Evolutionary conservation across 2,113 vertebrate genomes (phyloP).

Genomic region (Cnemophilus loriae): DNA sequence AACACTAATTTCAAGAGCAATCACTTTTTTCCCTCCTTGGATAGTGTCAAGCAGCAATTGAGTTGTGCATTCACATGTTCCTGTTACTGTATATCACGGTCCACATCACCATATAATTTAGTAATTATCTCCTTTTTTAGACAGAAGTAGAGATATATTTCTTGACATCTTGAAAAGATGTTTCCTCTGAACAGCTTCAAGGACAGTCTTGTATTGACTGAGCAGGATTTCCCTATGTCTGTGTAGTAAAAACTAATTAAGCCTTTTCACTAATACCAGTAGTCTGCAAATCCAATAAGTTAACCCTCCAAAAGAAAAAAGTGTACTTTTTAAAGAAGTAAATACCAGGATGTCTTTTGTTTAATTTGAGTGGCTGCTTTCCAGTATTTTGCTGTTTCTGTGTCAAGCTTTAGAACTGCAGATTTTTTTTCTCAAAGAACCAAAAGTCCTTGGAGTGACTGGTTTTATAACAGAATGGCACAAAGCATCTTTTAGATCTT

Average conservation of each 20-base stretch:
- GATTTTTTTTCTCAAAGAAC: neutral
- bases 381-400: neutral
- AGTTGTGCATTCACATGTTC: neutral
- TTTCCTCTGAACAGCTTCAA: neutral
- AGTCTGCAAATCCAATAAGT: neutral
- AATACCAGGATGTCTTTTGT: neutral
- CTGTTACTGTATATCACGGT: neutral
- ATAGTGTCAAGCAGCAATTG: neutral
- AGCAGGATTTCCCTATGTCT: neutral
- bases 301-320: neutral
- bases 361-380: neutral
- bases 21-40: neutral
- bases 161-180: neutral
- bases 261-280: neutral
- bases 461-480: neutral
- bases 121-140: neutral
- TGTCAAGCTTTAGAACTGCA: neutral
- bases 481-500: neutral
- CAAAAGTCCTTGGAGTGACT: neutral
- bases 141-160: neutral
- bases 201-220: neutral
- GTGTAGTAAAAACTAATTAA: neutral
- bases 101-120: neutral
- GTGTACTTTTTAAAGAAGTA: neutral
- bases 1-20: rapidly evolving